phyloP scores from a whole-genome alignment of 1,140 invertebrate genomes.

The Vanessa atalanta region DNA sequence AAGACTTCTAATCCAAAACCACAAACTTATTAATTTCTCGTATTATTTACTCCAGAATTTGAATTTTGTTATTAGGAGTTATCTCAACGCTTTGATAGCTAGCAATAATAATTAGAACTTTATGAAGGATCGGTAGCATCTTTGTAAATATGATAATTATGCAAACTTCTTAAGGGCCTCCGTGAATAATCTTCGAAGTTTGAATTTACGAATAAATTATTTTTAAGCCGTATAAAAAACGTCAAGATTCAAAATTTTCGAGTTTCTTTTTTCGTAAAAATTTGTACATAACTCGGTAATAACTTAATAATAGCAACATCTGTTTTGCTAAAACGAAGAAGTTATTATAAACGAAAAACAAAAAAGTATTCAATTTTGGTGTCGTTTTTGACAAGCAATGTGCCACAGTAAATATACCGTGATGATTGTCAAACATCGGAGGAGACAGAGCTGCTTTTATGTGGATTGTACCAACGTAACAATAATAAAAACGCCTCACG shows the following conservation, averaged over 20 bases:
- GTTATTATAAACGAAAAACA: neutral
- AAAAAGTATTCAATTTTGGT: too few relatives aligned
- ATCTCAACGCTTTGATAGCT: conserved; percentile 16
- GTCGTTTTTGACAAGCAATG: too few relatives aligned
- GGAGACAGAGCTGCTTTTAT: too few relatives aligned
- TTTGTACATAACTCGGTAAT: neutral
- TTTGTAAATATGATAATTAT: conserved; percentile 30
- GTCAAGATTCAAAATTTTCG: neutral
- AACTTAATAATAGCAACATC: neutral
- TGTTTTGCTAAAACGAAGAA: neutral
- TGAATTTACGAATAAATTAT: conserved; percentile 20
- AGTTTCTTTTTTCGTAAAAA: neutral
- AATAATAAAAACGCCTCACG: too few relatives aligned
- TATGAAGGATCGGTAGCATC: conserved; percentile 22
- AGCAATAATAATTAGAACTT: conserved; percentile 20
- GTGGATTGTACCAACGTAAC: too few relatives aligned
- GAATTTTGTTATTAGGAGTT: conserved; percentile 27
- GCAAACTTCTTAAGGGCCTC: conserved; percentile 17
- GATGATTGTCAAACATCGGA: too few relatives aligned
- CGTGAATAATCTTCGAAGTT: conserved; percentile 22
- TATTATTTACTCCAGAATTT: conserved; percentile 24
- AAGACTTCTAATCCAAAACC: neutral
- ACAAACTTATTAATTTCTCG: conserved; percentile 6
- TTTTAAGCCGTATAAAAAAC: neutral
- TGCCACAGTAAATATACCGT: too few relatives aligned